Evolutionary conservation across 2,797 vertebrate species (phyloP).

Genomic region (Pempheris klunzingeri): DNA sequence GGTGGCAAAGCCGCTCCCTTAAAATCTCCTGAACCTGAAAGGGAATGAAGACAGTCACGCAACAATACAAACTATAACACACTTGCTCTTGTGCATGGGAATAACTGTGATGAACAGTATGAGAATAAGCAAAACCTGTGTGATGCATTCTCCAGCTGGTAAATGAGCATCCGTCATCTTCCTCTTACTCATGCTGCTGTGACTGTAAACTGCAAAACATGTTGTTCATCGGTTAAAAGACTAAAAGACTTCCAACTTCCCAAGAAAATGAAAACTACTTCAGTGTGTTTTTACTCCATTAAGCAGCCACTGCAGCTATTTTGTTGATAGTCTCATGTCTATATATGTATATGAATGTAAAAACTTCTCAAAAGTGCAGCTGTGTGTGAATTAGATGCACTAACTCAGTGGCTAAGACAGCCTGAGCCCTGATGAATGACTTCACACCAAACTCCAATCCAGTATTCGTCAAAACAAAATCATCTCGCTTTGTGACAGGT

Average conservation of each 20-base stretch:
- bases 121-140: slow-evolving; percentile 82
- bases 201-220: slow-evolving; percentile 16
- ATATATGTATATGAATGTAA: background rate
- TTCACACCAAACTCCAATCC: background rate
- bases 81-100: background rate
- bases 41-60: background rate
- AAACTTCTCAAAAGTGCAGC: background rate
- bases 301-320: too few relatives aligned
- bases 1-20: slow-evolving; percentile 89
- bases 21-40: slow-evolving; percentile 89
- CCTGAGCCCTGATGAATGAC: background rate
- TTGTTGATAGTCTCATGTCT: too few relatives aligned
- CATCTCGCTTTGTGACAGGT: background rate
- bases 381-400: background rate
- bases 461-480: background rate
- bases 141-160: slow-evolving; percentile 84
- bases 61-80: background rate
- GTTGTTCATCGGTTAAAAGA: background rate
- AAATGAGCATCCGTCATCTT: slow-evolving; percentile 81
- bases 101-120: background rate
- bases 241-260: background rate
- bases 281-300: background rate
- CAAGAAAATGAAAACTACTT: background rate
- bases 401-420: background rate
- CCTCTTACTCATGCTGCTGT: slow-evolving; percentile 87